phyloP scores from a whole-genome alignment of 2,113 vertebrate genomes.

The Albula glossodonta region DNA sequence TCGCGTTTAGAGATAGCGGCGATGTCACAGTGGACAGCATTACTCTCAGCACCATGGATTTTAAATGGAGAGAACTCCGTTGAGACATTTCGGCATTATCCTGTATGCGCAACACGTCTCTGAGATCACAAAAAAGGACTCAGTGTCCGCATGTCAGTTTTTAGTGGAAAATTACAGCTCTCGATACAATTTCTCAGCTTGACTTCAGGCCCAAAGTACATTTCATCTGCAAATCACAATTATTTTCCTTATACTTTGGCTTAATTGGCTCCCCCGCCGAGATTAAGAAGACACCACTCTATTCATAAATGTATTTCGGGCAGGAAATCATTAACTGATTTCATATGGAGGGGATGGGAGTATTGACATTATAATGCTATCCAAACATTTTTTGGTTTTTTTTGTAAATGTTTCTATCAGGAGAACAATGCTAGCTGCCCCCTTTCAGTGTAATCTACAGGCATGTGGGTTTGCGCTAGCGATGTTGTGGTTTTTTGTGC shows the following conservation, averaged over 20 bases:
- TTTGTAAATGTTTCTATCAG: conserved; percentile 54
- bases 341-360: conserved; percentile 62
- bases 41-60: conserved; percentile 16
- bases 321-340: conserved; percentile 76
- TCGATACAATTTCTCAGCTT: conserved; percentile 73
- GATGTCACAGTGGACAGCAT: not conserved
- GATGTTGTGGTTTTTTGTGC: conserved; percentile 28
- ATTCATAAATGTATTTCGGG: conserved; percentile 78
- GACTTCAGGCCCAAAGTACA: conserved; percentile 68
- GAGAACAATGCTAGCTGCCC: conserved; percentile 62
- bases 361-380: conserved; percentile 69
- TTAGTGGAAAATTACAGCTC: conserved; percentile 79
- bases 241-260: conserved; percentile 75
- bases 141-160: conserved; percentile 67
- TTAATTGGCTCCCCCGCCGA: conserved; percentile 74
- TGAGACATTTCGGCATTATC: conserved; percentile 43
- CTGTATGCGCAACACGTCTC: conserved; percentile 45
- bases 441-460: conserved; percentile 42
- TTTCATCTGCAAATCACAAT: conserved; percentile 79
- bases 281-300: conserved; percentile 71
- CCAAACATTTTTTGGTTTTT: conserved; percentile 58
- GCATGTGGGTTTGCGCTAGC: not conserved
- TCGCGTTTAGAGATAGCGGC: not conserved
- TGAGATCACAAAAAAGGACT: conserved; percentile 41
- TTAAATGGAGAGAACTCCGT: conserved; percentile 20